Evolutionary conservation across 2,888 invertebrate genomes (phyloP), one percentile per base, ranked within the genome.

Genomic region (Drosophila setosimentum): DNA sequence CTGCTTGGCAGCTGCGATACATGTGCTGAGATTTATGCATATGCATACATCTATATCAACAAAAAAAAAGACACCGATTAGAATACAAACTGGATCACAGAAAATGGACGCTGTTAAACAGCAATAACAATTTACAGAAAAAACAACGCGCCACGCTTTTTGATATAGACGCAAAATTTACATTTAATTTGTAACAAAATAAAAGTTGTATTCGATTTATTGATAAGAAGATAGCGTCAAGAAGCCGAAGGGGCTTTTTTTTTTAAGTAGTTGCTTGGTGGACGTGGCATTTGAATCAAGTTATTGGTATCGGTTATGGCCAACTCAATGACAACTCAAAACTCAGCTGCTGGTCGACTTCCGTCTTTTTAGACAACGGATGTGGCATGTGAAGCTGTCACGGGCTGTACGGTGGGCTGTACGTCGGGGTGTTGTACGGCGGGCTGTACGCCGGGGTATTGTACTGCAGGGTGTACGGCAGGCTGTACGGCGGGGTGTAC

Each of bases 121-220:
- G 55, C 53, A 68, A 86, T 83, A 83, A 75, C 64, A 76, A 85
- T 68, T 3, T 24, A 2, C 8, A 70, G 55, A 68, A 69, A 73
- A 35, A 24, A 40, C 35, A 29, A 58, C 27, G 62, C 55, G 33
- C 29, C 40, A 40, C n/a, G 33, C 48, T 53, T 55, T 13, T 29
- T 29, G 30, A 42, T 40, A 13, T 13, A 16, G 18, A 32, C 13
- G 21, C 16, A 27, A 59, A 37, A 69, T 76, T 65, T 68, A 63
- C 59, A 78, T 78, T 55, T 68, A 45, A 62, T 68, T 65, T 75
- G 73, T 72, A 81, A 78, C 70, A 71, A 73, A 78, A 70, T 62
- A 69, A 73, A 77, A 66, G 62, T 55, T 76, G 59, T 82, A 87
- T 87, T 83, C 83, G 87, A 83, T 74, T 71, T 60, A 82, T 61